A percentile compares a stretch with the other conserved stretches of the same genome.
Conservation (phyloP, 2,113 vertebrate species). For the Harpagus bidentatus region DNA sequence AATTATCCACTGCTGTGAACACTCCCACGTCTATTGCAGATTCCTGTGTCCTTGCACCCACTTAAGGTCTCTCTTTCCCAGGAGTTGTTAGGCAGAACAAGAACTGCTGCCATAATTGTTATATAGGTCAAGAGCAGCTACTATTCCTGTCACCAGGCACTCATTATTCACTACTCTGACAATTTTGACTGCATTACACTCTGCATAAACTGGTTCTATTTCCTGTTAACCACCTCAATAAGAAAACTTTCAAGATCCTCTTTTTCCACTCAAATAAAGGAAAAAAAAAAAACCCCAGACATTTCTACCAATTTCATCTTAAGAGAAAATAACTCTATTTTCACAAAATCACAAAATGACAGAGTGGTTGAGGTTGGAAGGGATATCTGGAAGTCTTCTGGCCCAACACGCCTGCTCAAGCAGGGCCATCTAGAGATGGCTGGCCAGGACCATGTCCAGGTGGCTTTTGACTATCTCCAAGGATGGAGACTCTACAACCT, state of each 20-base stretch:
- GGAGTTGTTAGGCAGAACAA: not conserved
- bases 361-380: not conserved
- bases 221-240: not conserved
- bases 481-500: not conserved
- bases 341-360: not conserved
- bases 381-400: not conserved
- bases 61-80: not conserved
- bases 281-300: no score
- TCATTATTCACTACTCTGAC: not conserved
- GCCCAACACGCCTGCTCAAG: not conserved
- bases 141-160: not conserved
- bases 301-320: not conserved
- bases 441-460: not conserved
- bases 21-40: rapidly evolving
- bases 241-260: not conserved
- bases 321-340: not conserved
- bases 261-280: not conserved
- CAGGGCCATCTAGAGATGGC: not conserved
- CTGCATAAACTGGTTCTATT: not conserved
- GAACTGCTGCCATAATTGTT: not conserved
- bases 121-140: not conserved
- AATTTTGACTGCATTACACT: not conserved
- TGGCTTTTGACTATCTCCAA: not conserved
- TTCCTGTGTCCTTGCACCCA: not conserved
- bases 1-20: not conserved